Percentiles rank a stretch among this genome's conserved stretches.
phyloP scores from a whole-genome alignment of 2,797 vertebrate genomes.

The Sebastes nivosus region DNA sequence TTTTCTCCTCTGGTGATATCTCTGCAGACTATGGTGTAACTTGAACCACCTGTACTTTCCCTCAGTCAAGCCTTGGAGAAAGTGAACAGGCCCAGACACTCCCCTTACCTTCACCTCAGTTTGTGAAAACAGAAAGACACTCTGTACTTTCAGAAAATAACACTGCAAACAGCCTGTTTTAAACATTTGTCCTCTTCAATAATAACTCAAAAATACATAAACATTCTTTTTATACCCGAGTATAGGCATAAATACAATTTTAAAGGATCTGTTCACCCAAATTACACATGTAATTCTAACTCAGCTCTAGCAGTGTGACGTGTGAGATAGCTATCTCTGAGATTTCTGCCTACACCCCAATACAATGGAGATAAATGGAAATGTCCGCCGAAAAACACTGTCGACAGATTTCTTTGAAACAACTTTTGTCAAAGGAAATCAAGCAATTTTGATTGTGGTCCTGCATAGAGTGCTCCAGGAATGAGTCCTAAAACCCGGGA shows the following conservation, averaged over 20 bases:
- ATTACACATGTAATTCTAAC: background rate
- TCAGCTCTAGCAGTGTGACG: too few relatives aligned
- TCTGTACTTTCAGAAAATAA: background rate
- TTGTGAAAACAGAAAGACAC: background rate
- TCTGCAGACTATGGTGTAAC: conserved; percentile 31
- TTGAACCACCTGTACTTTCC: conserved; percentile 43
- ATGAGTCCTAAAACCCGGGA: too few relatives aligned
- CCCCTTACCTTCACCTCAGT: background rate
- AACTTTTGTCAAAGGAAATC: too few relatives aligned
- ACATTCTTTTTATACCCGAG: background rate
- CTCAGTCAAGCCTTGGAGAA: background rate
- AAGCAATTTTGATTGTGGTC: too few relatives aligned
- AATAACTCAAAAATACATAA: background rate
- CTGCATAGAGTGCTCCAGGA: too few relatives aligned
- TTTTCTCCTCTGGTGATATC: background rate
- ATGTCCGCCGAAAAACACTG: background rate
- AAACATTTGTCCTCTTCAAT: background rate
- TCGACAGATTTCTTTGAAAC: background rate
- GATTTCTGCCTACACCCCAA: background rate
- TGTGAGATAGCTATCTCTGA: background rate
- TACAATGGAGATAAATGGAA: background rate
- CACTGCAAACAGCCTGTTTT: background rate
- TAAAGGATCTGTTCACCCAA: background rate
- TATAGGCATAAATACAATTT: background rate
- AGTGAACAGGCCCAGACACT: conserved; percentile 23